A percentile compares a stretch with the other conserved stretches of the same genome.
Conservation (phyloP, 2,113 vertebrate genomes). For the Toxotes chatareus region DNA sequence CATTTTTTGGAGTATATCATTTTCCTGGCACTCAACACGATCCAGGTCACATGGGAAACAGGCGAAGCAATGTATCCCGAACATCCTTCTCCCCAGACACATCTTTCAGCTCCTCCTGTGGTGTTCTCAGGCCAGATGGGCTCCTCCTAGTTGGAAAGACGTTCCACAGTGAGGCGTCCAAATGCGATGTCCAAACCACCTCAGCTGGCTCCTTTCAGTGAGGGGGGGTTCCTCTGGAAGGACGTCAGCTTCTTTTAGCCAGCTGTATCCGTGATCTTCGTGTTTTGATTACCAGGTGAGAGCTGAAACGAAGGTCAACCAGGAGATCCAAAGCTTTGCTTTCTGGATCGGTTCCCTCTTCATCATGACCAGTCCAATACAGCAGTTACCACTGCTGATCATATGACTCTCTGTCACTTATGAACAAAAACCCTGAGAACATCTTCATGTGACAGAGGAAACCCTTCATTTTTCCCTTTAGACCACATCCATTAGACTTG, state of each 20-base stretch:
- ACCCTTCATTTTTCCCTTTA: not conserved
- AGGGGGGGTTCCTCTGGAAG: too few species aligned
- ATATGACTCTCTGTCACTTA: not conserved
- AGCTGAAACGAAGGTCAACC: too few species aligned
- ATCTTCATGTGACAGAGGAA: not conserved
- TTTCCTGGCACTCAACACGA: slow-evolving; percentile 5
- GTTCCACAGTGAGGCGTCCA: not conserved
- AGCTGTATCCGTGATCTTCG: not conserved
- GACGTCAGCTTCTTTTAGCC: too few species aligned
- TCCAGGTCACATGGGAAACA: not conserved
- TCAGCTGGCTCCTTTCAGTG: too few species aligned
- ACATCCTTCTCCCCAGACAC: slow-evolving; percentile 3
- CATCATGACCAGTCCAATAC: not conserved
- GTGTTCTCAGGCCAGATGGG: slow-evolving; percentile 5
- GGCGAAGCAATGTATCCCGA: not conserved
- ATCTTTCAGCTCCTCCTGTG: slow-evolving; percentile 17
- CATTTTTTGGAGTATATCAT: not conserved
- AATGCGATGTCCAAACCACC: not conserved
- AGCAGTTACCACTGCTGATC: not conserved
- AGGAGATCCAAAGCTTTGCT: not conserved
- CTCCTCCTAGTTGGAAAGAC: not conserved
- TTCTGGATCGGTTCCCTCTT: not conserved
- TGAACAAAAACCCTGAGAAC: not conserved
- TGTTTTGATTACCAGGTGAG: not conserved
- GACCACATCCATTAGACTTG: not conserved